phyloP scores from a whole-genome alignment of 2,113 vertebrate species.

The Notarius lentiginosus region DNA sequence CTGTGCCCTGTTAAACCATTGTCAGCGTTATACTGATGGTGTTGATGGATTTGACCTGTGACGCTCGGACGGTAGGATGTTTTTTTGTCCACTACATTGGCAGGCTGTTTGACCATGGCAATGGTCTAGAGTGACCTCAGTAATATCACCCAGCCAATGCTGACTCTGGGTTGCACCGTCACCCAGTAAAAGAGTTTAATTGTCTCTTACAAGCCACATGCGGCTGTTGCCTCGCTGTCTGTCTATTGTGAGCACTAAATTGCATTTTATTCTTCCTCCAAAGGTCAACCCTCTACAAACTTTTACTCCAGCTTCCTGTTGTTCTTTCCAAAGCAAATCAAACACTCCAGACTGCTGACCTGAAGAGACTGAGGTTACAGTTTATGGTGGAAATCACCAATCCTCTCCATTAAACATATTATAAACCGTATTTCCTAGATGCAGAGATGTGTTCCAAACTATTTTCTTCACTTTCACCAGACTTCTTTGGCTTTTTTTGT shows the following conservation, averaged over 20 bases:
- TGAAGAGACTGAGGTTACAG: slow-evolving; percentile 10
- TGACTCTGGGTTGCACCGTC: slow-evolving; percentile 39
- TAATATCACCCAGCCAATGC: slow-evolving; percentile 23
- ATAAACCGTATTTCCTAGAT: not conserved
- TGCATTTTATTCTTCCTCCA: slow-evolving; percentile 37
- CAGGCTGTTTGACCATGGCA: slow-evolving; percentile 50
- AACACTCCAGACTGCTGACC: slow-evolving; percentile 27
- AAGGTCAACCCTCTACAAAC: slow-evolving; percentile 26
- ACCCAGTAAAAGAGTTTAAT: slow-evolving; percentile 46
- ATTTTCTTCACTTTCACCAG: not conserved
- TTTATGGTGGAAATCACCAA: not conserved
- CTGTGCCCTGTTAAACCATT: not conserved
- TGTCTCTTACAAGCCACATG: slow-evolving; percentile 24
- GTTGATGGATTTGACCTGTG: slow-evolving; percentile 39
- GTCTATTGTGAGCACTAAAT: slow-evolving; percentile 33
- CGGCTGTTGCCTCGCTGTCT: slow-evolving; percentile 24
- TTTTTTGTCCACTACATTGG: slow-evolving; percentile 25
- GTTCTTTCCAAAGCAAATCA: slow-evolving; percentile 30
- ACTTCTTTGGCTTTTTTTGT: not conserved
- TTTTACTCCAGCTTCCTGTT: slow-evolving; percentile 38
- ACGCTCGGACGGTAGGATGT: not conserved
- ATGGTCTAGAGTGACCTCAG: slow-evolving; percentile 42
- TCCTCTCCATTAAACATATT: not conserved
- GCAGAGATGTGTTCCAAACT: no score
- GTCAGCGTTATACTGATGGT: not conserved